Evolutionary conservation across 2,113 vertebrate species (phyloP).

Genomic region (Daphoenositta chrysoptera): DNA sequence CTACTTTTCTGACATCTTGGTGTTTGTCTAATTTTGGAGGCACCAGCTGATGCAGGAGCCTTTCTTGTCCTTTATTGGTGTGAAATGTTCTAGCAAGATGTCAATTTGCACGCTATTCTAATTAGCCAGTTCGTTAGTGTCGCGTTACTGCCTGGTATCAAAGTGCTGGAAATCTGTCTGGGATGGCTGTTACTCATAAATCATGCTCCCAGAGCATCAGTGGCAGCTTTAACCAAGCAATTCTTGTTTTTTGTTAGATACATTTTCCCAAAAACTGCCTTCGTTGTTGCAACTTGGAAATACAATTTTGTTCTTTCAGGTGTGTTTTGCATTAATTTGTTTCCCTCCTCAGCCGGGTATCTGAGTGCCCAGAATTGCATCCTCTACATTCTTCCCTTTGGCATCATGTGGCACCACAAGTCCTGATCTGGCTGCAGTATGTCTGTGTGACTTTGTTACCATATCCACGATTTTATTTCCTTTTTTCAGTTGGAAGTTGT

Average conservation of each 20-base stretch:
- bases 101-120: neutral
- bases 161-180: neutral
- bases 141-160: neutral
- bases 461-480: fast-evolving
- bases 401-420: fast-evolving
- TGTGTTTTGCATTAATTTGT: fast-evolving
- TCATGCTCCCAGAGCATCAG: neutral
- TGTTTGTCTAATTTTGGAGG: neutral
- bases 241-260: fast-evolving
- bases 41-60: neutral
- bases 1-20: neutral
- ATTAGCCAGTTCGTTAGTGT: neutral
- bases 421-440: fast-evolving
- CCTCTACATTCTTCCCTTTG: fast-evolving
- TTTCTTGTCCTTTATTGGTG: neutral
- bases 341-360: fast-evolving
- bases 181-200: neutral
- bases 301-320: fast-evolving
- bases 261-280: fast-evolving
- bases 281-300: fast-evolving
- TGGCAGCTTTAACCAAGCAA: neutral
- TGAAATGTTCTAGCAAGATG: neutral
- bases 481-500: fast-evolving
- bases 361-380: fast-evolving
- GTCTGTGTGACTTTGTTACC: neutral